Evolutionary conservation across 2,797 vertebrate species (phyloP).

Genomic region (Heteromormyrus szaboi): DNA sequence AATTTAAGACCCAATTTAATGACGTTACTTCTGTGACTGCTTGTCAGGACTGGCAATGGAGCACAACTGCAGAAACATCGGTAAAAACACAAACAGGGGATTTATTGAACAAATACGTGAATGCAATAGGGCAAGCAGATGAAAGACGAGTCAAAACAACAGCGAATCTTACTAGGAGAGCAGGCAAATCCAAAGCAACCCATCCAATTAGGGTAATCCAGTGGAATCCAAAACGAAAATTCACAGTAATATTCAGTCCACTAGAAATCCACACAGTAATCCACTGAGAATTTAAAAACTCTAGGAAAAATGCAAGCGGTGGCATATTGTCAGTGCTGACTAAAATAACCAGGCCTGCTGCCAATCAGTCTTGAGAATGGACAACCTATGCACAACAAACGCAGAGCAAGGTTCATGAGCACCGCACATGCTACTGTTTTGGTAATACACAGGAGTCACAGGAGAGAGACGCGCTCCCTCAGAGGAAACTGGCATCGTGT

Average conservation of each 20-base stretch:
- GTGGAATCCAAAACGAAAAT: not conserved
- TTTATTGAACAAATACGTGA: not conserved
- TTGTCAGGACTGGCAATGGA: not conserved
- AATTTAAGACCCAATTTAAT: not conserved
- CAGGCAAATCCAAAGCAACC: not conserved
- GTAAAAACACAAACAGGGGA: not conserved
- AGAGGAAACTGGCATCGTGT: not conserved
- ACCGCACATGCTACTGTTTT: not conserved
- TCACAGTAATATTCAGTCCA: not conserved
- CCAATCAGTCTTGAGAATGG: not conserved
- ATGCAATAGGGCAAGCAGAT: not conserved
- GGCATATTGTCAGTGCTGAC: not conserved
- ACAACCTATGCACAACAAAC: not conserved
- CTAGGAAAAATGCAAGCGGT: not conserved
- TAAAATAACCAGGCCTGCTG: not conserved
- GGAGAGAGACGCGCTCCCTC: not conserved
- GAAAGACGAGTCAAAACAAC: not conserved
- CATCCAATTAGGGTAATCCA: not conserved
- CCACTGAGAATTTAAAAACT: not conserved
- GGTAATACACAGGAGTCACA: not conserved
- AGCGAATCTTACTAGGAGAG: not conserved
- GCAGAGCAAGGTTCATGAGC: not conserved
- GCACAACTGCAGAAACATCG: not conserved
- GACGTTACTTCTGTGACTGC: not conserved
- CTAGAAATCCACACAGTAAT: not conserved